Evolutionary conservation across 2,797 vertebrate species (phyloP).

Genomic region (Coilia nasus): DNA sequence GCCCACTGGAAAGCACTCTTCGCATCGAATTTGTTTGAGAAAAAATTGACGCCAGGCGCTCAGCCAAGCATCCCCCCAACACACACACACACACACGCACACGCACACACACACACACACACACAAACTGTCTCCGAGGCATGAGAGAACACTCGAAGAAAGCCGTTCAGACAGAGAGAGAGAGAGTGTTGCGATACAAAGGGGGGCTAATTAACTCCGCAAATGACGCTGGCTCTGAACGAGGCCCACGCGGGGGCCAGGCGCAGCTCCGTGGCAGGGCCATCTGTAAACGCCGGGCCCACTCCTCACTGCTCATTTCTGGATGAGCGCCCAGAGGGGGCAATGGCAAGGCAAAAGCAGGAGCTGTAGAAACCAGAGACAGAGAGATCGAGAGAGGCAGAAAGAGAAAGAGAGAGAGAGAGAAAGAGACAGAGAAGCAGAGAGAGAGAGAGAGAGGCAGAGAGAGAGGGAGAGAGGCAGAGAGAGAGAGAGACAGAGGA

Average conservation of each 20-base stretch:
- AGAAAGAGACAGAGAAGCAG: not conserved
- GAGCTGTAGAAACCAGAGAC: not conserved
- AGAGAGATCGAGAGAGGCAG: not conserved
- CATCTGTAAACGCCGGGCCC: constrained; percentile 1
- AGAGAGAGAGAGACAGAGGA: too few relatives aligned
- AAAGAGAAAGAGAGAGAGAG: not conserved
- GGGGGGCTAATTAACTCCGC: constrained; percentile 16
- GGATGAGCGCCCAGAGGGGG: not conserved
- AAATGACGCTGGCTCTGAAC: constrained; percentile 7
- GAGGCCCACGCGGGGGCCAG: not conserved
- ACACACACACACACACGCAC: not conserved
- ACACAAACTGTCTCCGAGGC: not conserved
- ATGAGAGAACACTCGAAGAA: constrained; percentile 7
- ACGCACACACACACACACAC: not conserved
- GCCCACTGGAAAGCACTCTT: not conserved
- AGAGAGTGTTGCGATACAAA: not conserved
- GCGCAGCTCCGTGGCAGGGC: constrained; percentile 9
- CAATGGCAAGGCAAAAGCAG: too few relatives aligned
- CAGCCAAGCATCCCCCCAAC: not conserved
- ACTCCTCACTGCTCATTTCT: not conserved
- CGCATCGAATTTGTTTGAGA: constrained; percentile 2
- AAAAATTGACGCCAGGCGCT: not conserved
- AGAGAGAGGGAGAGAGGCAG: too few relatives aligned
- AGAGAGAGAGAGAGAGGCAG: too few relatives aligned
- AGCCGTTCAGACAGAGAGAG: not conserved